phyloP scores from a whole-genome alignment of 1,140 invertebrate species.

The Drosophila eugracilis region DNA sequence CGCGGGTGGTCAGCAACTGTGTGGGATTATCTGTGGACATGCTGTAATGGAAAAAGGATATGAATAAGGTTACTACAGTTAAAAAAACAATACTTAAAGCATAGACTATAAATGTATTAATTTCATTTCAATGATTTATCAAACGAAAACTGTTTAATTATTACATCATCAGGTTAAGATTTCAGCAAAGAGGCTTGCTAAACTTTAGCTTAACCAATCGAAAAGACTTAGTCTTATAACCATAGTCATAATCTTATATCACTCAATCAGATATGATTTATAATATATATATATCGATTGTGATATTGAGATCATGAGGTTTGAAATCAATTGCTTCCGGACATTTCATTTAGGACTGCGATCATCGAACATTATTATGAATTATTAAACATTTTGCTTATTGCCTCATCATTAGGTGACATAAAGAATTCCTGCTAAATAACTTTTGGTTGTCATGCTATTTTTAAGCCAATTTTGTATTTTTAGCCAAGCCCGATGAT shows the following conservation, averaged over 20 bases:
- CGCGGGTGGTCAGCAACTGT: conserved; percentile 74
- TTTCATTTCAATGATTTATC: background rate
- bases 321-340: background rate
- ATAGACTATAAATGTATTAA: background rate
- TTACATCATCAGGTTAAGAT: background rate
- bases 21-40: conserved; percentile 84
- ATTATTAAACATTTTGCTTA: background rate
- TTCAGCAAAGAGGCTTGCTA: background rate
- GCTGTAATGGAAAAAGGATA: conserved; percentile 47
- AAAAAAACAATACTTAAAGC: background rate
- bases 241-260: background rate
- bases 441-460: conserved; percentile 8
- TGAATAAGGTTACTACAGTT: background rate
- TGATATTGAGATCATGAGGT: background rate
- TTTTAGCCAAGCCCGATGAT: conserved; percentile 19
- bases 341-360: background rate
- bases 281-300: background rate
- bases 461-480: conserved; percentile 21
- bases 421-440: conserved; percentile 21
- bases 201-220: background rate
- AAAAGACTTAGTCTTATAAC: background rate
- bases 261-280: background rate
- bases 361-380: conserved; percentile 2
- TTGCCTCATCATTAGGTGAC: conserved; percentile 17
- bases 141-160: background rate